Base-by-base conservation (phyloP, 2,888 invertebrate genomes). In the Tolmerus cingulatus region DNA sequence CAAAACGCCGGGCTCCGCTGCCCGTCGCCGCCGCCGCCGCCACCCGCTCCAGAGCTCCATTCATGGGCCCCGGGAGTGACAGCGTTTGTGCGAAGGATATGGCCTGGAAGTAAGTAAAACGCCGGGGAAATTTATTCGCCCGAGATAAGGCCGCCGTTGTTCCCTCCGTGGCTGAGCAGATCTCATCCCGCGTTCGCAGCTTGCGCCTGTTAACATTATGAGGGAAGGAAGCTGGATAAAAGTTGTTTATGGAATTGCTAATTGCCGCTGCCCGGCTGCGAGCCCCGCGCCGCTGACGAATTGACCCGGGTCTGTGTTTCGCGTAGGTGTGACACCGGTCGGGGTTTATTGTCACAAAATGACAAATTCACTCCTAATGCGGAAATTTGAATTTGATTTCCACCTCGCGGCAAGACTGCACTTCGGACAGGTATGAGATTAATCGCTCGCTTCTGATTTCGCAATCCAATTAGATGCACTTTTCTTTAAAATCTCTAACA, bases 221-320 rank as follows among this genome's bases (percentile, higher is more conserved):
- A 55, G 57, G 37, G 34, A 78, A 79, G 79, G 81, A 79, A 87
- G 57, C 86, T 66, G 77, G 46, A 85, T 79, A 87, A 84, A 88
- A 85, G 85, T 88, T 88, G 88, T 87, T 88, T 88, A 88, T 88
- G 88, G 85, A 85, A 84, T 87, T 87, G 79, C 88, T 88, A 88
- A 87, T 87, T 88, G 87, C 79, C 81, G 81, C 76, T 88, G 87
- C 86, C 37, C 87, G 19, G 66, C 27, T 66, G 66, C 66, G 9
- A 3, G 66, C 66, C 19, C 55, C 55, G 19, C 7, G 2, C 74
- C 51, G 81, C 87, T 88, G 87, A 88, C 87, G 81, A 87, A 88
- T 87, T 74, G 87, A 27, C 74, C n/a, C 12, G 51, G 74, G 55
- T 19, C 74, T 27, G 23, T 74, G 84, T 27, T 37, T 82, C 34